Evolutionary conservation across 2,888 invertebrate genomes (phyloP), one percentile per base, ranked within the genome.

Genomic region (Erebia ligea): DNA sequence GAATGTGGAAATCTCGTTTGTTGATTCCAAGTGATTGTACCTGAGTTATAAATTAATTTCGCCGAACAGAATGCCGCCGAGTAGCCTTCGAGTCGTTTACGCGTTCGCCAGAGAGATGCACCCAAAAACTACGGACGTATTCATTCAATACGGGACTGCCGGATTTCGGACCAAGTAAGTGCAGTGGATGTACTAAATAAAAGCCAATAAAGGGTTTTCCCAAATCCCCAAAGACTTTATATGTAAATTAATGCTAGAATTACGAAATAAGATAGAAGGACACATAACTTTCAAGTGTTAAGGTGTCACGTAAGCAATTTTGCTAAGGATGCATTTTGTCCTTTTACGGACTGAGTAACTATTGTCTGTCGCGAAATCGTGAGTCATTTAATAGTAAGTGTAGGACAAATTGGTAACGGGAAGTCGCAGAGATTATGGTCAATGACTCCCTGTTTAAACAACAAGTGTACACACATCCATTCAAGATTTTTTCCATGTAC

Each of bases 151-250:
- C 93, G 97, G 97, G 79, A 97, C 97, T 73, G 97, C 97, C 79
- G 97, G 97, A 83, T 97, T 97, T 87, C 95, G 97, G 81, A 96
- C 96, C 81, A 96, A 95, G 97, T 97, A 90, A 95, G 95, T 93
- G 80, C 79, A 78, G 76, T 80, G 76, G 77, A 72, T 77, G 63
- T 58, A 45, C 72, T 68, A 73, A 70, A 63, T 74, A 1, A 11
- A 34, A 72, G 57, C 69, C 69, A 73, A 75, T 72, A 74, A 70
- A 72, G 25, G 66, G 65, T 67, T 75, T 74, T 73, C 59, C 65
- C 50, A 68, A 50, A 66, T 19, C 9, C 21, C 10, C 19, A 15
- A 34, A 57, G 21, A 19, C 19, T 19, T 15, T 15, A 8, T n/a
- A 15, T 25, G 4, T 40, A 25, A 21, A 48, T 2, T 45, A 8